These are phyloP conservation scores for Pentalonia nigronervosa DNA, from an alignment of 1,140 invertebrate species.

Conservation along the genomic window DNA sequence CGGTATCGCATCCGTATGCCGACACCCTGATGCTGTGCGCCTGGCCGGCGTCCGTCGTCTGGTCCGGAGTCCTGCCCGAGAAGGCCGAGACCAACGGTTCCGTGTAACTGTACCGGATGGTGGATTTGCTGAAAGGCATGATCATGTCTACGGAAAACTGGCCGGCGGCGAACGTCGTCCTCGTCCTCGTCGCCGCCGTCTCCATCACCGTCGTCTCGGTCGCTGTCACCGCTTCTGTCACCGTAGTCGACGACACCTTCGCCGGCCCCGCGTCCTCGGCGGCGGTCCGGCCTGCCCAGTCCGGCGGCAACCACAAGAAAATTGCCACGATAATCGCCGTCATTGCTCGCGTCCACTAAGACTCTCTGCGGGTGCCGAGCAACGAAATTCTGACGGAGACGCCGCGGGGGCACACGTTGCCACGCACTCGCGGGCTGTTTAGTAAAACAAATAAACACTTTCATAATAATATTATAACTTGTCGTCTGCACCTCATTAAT, in stretches of 20 bases:
- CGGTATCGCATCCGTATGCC: background rate
- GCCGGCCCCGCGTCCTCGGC: background rate
- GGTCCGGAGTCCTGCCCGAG: background rate
- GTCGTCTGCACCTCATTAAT: no score
- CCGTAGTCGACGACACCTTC: background rate
- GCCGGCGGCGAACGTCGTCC: background rate
- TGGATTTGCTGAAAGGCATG: background rate
- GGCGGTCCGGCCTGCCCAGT: no score
- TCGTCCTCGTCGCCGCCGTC: background rate
- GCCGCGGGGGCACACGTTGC: background rate
- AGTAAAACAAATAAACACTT: background rate
- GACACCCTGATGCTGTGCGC: background rate
- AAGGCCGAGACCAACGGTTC: background rate
- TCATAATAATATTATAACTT: no score
- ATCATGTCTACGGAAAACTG: background rate
- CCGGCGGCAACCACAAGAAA: background rate
- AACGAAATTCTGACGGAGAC: background rate
- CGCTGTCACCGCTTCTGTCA: background rate
- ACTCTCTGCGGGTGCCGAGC: background rate
- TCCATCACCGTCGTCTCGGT: background rate
- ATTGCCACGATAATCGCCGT: background rate
- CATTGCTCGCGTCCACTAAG: background rate
- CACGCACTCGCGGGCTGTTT: background rate
- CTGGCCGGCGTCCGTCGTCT: background rate
- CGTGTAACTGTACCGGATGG: constrained; percentile 13